Evolutionary conservation across 92 coral and sea anemone genomes (phyloP), one percentile per base, ranked within the genome.

Genomic region (Porites cylindrica): DNA sequence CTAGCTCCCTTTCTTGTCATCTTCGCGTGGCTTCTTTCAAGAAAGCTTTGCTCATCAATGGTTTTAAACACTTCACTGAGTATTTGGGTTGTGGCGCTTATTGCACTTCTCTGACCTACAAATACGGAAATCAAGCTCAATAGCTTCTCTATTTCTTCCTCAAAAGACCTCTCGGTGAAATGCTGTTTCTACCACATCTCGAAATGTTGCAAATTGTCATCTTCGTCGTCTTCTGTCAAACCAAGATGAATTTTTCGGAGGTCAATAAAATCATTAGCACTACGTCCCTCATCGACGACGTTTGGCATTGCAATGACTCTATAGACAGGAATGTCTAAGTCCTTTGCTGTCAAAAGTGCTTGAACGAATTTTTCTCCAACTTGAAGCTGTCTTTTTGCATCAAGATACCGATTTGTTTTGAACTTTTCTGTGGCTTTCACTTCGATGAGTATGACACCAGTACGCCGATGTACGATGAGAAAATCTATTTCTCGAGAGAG

Each of bases 351-450:
- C 76, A 80, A 80, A 50, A 80, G 85, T 1, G 85, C 61, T 16
- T 21, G 85, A 14, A 85, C 62, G 72, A 85, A 77, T 85, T 43
- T 29, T 60, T 72, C 88, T 85, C 82, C 88, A 62, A 77, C 85
- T 13, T 77, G 63, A 62, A 85, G 88, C 73, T 85, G 88, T 26
- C n/a, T 76, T 73, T 85, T 85, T 0, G 88, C 85, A 29, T 75
- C 85, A 11, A 77, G 85, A 75, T 85, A 85, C 17, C 85, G 64
- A 61, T 77, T 77, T 21, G 85, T 32, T 61, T 77, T 85, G 61
- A 85, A 85, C 85, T 85, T 85, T 58, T 77, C 85, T 72, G 85
- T 77, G 61, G 88, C 85, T 61, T 85, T 85, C 23, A 76, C 88
- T 23, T 85, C 88, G 18, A 85, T 77, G 75, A 85, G 85, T 16